These are phyloP conservation scores for Zeuzera pyrina DNA, from an alignment of 2,888 invertebrate genomes.

Conservation along the genomic window DNA sequence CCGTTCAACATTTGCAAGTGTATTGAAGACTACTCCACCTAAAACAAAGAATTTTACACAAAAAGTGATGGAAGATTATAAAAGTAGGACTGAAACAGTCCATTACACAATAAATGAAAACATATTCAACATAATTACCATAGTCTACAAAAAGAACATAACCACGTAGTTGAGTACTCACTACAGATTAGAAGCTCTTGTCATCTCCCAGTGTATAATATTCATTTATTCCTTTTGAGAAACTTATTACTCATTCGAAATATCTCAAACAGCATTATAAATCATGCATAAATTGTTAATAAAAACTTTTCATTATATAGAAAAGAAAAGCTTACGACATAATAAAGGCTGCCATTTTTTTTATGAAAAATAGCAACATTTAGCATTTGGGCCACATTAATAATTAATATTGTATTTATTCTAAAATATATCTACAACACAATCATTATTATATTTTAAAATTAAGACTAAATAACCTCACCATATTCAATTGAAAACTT, in stretches of 20 bases:
- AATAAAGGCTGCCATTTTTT: slow-evolving; percentile 66
- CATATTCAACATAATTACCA: no score
- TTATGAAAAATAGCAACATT: slow-evolving; percentile 38
- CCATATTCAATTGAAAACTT: no score
- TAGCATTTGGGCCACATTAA: slow-evolving; percentile 16
- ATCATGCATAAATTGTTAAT: slow-evolving; percentile 40
- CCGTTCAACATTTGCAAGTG: slow-evolving; percentile 50
- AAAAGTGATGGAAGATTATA: slow-evolving; percentile 3
- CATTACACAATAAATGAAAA: no score
- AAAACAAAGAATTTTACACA: slow-evolving; percentile 20
- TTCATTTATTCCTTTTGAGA: slow-evolving; percentile 32
- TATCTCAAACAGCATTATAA: slow-evolving; percentile 45
- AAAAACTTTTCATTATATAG: slow-evolving; percentile 52
- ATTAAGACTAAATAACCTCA: no score
- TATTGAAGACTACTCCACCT: slow-evolving; percentile 32
- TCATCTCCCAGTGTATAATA: slow-evolving; percentile 35
- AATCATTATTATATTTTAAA: no score
- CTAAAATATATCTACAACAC: no score
- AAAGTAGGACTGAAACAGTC: not conserved
- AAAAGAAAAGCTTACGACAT: slow-evolving; percentile 71
- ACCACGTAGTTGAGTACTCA: slow-evolving; percentile 71
- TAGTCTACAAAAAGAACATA: slow-evolving; percentile 46
- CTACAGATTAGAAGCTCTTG: slow-evolving; percentile 49
- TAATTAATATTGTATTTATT: no score
- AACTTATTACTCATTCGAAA: slow-evolving; percentile 34